Evolutionary conservation across 2,888 invertebrate species (phyloP).

Genomic region (Encarsia formosa): DNA sequence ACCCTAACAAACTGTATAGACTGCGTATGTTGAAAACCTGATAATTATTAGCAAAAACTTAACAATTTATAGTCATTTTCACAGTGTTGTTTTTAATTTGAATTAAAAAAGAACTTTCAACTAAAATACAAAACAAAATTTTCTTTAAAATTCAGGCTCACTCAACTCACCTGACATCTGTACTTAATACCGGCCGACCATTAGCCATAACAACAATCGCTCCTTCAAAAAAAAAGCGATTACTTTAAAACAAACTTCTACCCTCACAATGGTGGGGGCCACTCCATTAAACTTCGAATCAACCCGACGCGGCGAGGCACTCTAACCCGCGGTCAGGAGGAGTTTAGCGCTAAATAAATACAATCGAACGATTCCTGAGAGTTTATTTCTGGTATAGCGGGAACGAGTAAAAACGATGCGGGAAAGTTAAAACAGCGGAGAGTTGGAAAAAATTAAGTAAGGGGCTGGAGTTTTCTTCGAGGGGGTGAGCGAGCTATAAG

Average conservation of each 20-base stretch:
- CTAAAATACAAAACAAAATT: too few species aligned
- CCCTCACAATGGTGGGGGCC: constrained; percentile 7
- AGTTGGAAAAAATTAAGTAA: too few species aligned
- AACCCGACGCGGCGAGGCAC: constrained; percentile 3
- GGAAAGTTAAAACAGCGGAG: not conserved
- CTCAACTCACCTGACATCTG: too few species aligned
- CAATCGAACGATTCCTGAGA: constrained; percentile 31
- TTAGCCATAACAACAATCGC: constrained; percentile 5
- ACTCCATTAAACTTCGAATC: constrained; percentile 23
- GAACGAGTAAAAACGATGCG: not conserved
- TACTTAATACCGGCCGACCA: not conserved
- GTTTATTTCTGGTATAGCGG: constrained; percentile 27
- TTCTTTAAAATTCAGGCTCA: too few species aligned
- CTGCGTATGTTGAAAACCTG: too few species aligned
- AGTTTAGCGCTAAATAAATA: constrained; percentile 38
- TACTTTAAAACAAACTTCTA: constrained; percentile 1
- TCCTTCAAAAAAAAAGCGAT: constrained; percentile 3
- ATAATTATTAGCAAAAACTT: too few species aligned
- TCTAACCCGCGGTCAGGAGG: not conserved
- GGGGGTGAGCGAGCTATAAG: too few species aligned
- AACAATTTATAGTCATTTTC: too few species aligned
- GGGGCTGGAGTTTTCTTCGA: too few species aligned
- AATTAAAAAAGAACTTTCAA: too few species aligned
- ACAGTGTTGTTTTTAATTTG: too few species aligned
- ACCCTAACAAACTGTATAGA: too few species aligned